Conservation (phyloP, 2,888 invertebrate species). For the Ochlodes sylvanus region DNA sequence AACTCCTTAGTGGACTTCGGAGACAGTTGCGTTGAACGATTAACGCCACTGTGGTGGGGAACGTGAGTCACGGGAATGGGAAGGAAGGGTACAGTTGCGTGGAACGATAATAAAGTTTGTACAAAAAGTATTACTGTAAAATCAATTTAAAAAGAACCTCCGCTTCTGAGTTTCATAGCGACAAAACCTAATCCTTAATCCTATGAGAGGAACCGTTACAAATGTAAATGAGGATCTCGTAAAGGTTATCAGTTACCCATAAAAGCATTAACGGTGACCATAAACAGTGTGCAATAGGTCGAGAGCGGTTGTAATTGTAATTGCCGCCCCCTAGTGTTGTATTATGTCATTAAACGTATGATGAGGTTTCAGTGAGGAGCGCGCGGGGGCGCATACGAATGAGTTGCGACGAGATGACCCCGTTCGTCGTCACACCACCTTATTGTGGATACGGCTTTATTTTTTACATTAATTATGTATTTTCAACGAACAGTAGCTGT, state of each 20-base stretch:
- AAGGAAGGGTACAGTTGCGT: too few relatives aligned
- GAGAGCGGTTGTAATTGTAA: conserved; percentile 9
- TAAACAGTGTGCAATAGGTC: background rate
- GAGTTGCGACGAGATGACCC: conserved; percentile 58
- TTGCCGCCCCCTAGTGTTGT: background rate
- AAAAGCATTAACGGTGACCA: background rate
- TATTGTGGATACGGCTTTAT: conserved; percentile 12
- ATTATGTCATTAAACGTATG: conserved; percentile 25
- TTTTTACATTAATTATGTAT: background rate
- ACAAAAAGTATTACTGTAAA: too few relatives aligned
- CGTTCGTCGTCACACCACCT: conserved; percentile 46
- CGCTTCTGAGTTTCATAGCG: too few relatives aligned
- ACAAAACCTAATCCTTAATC: background rate
- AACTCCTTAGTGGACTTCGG: too few relatives aligned
- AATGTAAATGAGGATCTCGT: background rate
- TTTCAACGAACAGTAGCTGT: too few relatives aligned
- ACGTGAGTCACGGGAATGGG: too few relatives aligned
- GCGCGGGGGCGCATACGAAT: conserved; percentile 51
- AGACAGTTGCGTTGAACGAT: too few relatives aligned
- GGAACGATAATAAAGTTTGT: too few relatives aligned
- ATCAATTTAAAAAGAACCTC: too few relatives aligned
- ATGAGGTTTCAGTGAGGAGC: conserved; percentile 57
- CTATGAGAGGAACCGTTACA: background rate
- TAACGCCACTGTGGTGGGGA: too few relatives aligned
- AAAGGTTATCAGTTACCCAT: background rate